phyloP scores from a whole-genome alignment of 2,888 invertebrate genomes.

The Conus canariensis region DNA sequence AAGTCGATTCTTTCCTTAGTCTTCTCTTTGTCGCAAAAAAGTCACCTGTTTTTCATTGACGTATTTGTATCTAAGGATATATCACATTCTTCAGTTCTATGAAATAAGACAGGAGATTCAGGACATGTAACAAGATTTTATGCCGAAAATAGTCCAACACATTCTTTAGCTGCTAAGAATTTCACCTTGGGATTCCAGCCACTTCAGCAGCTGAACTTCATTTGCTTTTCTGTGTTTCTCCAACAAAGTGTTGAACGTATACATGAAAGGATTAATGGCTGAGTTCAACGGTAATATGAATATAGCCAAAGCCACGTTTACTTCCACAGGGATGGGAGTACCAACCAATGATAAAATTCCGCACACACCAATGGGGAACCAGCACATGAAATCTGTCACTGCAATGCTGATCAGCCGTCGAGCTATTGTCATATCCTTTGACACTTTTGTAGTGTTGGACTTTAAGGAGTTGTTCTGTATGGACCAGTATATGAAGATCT shows the following conservation, averaged over 20 bases:
- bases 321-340: not conserved
- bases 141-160: too few species aligned
- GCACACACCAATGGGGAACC: not conserved
- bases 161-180: not conserved
- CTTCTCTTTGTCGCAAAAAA: too few species aligned
- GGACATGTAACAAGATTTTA: too few species aligned
- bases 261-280: not conserved
- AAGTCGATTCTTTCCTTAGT: too few species aligned
- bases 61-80: too few species aligned
- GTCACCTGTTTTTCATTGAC: too few species aligned
- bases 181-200: not conserved
- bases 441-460: not conserved
- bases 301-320: not conserved
- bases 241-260: not conserved
- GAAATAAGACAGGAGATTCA: too few species aligned
- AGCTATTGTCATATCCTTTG: constrained; percentile 2
- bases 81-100: too few species aligned
- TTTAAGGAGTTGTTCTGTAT: not conserved
- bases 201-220: not conserved
- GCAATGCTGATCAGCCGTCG: not conserved
- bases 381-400: constrained; percentile 15
- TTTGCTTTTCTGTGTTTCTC: not conserved
- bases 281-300: not conserved
- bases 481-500: not conserved
- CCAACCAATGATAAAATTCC: not conserved